phyloP scores from a whole-genome alignment of 64 coral and sea anemone genomes.

The Porites australiensis region DNA sequence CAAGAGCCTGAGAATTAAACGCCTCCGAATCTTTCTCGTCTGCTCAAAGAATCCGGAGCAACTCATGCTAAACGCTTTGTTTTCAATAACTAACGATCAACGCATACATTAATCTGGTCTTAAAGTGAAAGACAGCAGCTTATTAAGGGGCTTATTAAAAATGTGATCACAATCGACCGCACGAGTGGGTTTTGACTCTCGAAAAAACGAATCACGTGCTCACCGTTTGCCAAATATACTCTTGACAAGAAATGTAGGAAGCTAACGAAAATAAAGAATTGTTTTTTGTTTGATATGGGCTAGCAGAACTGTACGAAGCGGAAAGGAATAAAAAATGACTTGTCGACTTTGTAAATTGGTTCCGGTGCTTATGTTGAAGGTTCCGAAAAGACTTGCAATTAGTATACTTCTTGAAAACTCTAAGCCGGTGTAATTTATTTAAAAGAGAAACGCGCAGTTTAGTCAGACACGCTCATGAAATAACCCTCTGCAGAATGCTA shows the following conservation, averaged over 20 bases:
- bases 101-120: conserved; percentile 36
- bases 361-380: conserved; percentile 28
- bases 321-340: conserved; percentile 14
- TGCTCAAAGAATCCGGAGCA: background rate
- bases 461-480: too few species aligned
- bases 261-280: background rate
- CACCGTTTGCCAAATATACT: background rate
- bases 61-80: conserved; percentile 4
- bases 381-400: conserved; percentile 14
- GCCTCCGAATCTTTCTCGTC: background rate
- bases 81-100: conserved; percentile 27
- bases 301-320: background rate
- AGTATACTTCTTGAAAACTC: background rate
- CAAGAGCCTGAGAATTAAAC: background rate
- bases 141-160: conserved; percentile 22
- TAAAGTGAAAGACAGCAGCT: conserved; percentile 35
- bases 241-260: too few species aligned
- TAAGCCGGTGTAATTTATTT: background rate
- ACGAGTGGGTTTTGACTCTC: background rate
- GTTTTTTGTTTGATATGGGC: too few species aligned
- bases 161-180: background rate
- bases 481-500: background rate
- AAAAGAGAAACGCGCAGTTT: background rate
- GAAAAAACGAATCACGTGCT: background rate
- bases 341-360: conserved; percentile 16